phyloP scores from a whole-genome alignment of 2,113 vertebrate species.

The Hydrochoerus hydrochaeris region DNA sequence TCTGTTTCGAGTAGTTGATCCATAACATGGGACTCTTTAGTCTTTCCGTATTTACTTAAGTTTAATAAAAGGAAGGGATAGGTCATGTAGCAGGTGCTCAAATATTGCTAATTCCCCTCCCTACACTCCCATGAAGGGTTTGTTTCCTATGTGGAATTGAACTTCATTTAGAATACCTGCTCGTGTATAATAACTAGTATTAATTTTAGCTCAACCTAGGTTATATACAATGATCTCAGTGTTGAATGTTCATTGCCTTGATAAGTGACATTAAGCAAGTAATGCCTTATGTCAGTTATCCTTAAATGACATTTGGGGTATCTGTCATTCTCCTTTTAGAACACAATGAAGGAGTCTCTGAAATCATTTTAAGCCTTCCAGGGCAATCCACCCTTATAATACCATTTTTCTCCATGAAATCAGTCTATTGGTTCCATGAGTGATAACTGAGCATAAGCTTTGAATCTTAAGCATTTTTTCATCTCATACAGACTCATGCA shows the following conservation, averaged over 20 bases:
- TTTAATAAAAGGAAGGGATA: not conserved
- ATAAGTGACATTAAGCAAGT: slow-evolving; percentile 47
- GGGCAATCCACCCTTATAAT: not conserved
- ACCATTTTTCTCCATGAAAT: not conserved
- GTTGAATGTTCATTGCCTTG: slow-evolving; percentile 7
- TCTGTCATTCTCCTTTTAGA: slow-evolving; percentile 15
- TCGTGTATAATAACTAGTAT: slow-evolving; percentile 10
- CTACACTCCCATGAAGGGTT: not conserved
- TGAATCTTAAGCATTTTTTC: not conserved
- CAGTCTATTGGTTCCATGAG: not conserved
- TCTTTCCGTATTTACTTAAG: not conserved
- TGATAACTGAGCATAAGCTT: slow-evolving; percentile 14
- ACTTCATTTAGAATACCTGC: slow-evolving; percentile 33
- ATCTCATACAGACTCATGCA: not conserved
- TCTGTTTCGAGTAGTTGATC: not conserved
- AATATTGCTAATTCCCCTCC: not conserved
- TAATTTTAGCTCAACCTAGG: slow-evolving; percentile 56
- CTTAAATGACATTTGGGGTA: slow-evolving; percentile 15
- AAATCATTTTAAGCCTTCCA: slow-evolving; percentile 23
- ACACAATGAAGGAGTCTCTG: not conserved
- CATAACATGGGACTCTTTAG: not conserved
- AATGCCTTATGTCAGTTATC: slow-evolving; percentile 44
- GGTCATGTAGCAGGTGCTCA: not conserved
- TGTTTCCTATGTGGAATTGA: slow-evolving; percentile 45
- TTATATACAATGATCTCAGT: slow-evolving; percentile 14